Evolutionary conservation across 37 sponge, comb jelly and placozoan genomes (phyloP), one percentile per base, ranked within the genome.

Genomic region (Amphimedon queenslandica): DNA sequence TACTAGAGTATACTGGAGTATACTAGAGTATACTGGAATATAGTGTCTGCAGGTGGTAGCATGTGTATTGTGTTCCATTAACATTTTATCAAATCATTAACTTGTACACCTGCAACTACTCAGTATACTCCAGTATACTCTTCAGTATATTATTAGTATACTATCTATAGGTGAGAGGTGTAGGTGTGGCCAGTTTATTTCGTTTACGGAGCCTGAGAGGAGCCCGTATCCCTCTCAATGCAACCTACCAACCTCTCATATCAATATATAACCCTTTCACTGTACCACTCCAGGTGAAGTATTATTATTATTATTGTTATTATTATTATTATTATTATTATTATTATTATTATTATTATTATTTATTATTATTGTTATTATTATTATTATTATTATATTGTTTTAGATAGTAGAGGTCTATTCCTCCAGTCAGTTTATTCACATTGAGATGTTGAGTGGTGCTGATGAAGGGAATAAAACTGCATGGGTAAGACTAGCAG

Each of bases 361-460:
- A n/a, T n/a, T n/a, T n/a, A n/a, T n/a, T n/a, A n/a, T n/a, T n/a
- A n/a, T n/a, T n/a, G n/a, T n/a, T n/a, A n/a, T n/a, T n/a, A n/a
- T n/a, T n/a, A n/a, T n/a, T n/a, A n/a, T n/a, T n/a, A n/a, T n/a
- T n/a, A n/a, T n/a, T n/a, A n/a, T n/a, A n/a, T n/a, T n/a, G n/a
- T n/a, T 5, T 20, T 34, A 92, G 88, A 64, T 94, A 4, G 79
- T 79, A 58, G 96, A 94, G 77, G 87, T 94, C 75, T 94, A 91
- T 67, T 85, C 92, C 57, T 91, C 89, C 73, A 77, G 87, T 34
- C 85, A 84, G 16, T 91, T 87, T 33, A 65, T 94, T 56, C 88
- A 91, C 64, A 61, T 94, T 57, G 96, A 94, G 67, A 71, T 94
- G 67, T 78, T 87, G 23, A 76, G 63, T 31, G 85, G 82, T 3